A percentile compares a stretch with the other conserved stretches of the same genome.
These are phyloP conservation scores for Drosophila navojoa DNA, from an alignment of 1,140 invertebrate species.

Conservation along the genomic window DNA sequence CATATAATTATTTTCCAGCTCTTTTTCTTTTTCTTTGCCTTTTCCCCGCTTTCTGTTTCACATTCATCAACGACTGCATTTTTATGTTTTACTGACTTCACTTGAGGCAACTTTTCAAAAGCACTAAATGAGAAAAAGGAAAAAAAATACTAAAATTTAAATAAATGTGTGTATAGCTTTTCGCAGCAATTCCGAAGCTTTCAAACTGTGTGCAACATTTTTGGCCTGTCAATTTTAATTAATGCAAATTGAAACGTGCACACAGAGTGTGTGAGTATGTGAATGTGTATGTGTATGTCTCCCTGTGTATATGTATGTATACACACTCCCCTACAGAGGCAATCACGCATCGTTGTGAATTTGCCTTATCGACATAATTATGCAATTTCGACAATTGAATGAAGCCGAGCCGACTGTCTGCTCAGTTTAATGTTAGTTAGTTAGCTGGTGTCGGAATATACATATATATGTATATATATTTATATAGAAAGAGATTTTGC, in stretches of 20 bases:
- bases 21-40: conserved; percentile 6
- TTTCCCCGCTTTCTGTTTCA: conserved; percentile 10
- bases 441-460: conserved; percentile 20
- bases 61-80: conserved; percentile 45
- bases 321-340: conserved; percentile 14
- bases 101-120: conserved; percentile 53
- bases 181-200: conserved; percentile 34
- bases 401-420: conserved; percentile 41
- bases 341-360: conserved; percentile 45
- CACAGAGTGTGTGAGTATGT: conserved; percentile 13
- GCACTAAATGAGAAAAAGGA: conserved; percentile 3
- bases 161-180: conserved; percentile 18
- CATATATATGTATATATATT: neutral
- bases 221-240: conserved; percentile 67
- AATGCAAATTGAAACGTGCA: conserved; percentile 50
- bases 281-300: neutral
- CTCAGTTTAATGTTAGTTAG: conserved; percentile 31
- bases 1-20: conserved; percentile 67
- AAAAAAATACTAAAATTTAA: neutral
- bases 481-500: conserved; percentile 1
- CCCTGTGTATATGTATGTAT: neutral
- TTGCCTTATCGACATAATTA: conserved; percentile 76
- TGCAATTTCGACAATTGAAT: conserved; percentile 67
- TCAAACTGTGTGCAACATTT: conserved; percentile 41
- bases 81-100: conserved; percentile 30